Evolutionary conservation across 2,113 vertebrate genomes (phyloP), one percentile per base, ranked within the genome.

Genomic region (Lophura nycthemera): DNA sequence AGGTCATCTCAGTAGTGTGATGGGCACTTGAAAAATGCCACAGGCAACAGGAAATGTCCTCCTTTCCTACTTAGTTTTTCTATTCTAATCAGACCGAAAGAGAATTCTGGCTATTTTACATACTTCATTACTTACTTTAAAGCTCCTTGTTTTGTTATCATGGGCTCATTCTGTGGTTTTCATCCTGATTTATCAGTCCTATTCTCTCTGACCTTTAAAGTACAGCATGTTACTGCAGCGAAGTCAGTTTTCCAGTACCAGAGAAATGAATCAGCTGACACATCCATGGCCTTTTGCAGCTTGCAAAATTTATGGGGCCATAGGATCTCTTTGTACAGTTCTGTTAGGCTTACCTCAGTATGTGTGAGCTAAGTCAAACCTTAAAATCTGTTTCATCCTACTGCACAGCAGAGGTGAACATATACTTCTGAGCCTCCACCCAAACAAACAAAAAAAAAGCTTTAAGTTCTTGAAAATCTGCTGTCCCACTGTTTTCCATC

Each of bases 151-250:
- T 98, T 96, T 96, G 89, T 95, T 96, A 91, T 96, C 93, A 70
- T 82, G 89, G 85, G 95, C 84, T 92, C 64, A 42, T 81, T 89
- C 4, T 90, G 65, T 70, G 73, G 32, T 80, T 97, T 97, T 96
- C 95, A 83, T 80, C 88, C 77, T 97, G 94, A 97, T 97, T 98
- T 97, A 96, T 96, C 96, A 96, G 83, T 45, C 64, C 91, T 94
- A 71, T 87, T 97, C 95, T 52, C 77, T 30, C 57, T 96, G 97
- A 97, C 97, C 94, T 97, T 98, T 97, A 93, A 97, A 97, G 96
- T 93, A 95, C 65, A 92, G 71, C 67, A 83, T 91, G 94, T 96
- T 96, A 92, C 90, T 96, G 81, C 65, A 87, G 86, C 69, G 75
- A 92, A 95, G 76, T 69, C 65, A 45, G 83, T 96, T 96, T 94